Evolutionary conservation across 2,888 invertebrate species (phyloP).

Genomic region (Xestia sexstrigata): DNA sequence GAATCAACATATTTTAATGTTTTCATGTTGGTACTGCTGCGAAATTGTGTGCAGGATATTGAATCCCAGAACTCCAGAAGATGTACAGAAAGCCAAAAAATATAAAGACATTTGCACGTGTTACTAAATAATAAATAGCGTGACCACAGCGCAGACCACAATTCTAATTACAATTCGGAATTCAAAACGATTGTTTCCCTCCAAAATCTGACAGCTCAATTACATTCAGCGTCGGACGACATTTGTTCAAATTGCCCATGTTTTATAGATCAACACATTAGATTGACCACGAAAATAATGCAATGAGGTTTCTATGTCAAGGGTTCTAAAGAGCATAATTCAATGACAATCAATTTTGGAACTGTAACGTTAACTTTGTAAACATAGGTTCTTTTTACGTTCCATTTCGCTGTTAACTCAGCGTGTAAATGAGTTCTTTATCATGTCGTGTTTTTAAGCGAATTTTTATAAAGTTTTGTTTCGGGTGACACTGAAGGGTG

Average conservation of each 20-base stretch:
- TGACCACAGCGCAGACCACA: slow-evolving; percentile 33
- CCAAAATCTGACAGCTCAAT: slow-evolving; percentile 88
- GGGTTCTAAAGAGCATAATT: slow-evolving; percentile 64
- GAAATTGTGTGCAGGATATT: background rate
- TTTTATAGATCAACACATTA: slow-evolving; percentile 72
- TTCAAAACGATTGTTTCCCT: slow-evolving; percentile 76
- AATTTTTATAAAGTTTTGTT: slow-evolving; percentile 83
- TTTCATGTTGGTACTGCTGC: background rate
- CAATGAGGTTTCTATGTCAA: slow-evolving; percentile 22
- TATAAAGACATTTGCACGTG: background rate
- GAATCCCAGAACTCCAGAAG: background rate
- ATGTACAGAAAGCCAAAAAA: background rate
- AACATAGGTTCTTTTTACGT: slow-evolving; percentile 81
- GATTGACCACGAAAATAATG: slow-evolving; percentile 22
- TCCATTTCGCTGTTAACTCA: slow-evolving; percentile 87
- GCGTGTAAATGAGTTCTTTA: slow-evolving; percentile 90
- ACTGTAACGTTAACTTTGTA: slow-evolving; percentile 64
- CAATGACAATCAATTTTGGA: slow-evolving; percentile 29
- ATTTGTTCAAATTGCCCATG: slow-evolving; percentile 88
- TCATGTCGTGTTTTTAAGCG: slow-evolving; percentile 84
- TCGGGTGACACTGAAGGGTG: slow-evolving; percentile 80
- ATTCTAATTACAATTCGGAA: slow-evolving; percentile 53
- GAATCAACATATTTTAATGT: background rate
- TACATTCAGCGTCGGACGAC: slow-evolving; percentile 83
- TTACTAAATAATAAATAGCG: background rate